Evolutionary conservation across 2,113 vertebrate species (phyloP), one percentile per base, ranked within the genome.

Genomic region (Aphyosemion australe): DNA sequence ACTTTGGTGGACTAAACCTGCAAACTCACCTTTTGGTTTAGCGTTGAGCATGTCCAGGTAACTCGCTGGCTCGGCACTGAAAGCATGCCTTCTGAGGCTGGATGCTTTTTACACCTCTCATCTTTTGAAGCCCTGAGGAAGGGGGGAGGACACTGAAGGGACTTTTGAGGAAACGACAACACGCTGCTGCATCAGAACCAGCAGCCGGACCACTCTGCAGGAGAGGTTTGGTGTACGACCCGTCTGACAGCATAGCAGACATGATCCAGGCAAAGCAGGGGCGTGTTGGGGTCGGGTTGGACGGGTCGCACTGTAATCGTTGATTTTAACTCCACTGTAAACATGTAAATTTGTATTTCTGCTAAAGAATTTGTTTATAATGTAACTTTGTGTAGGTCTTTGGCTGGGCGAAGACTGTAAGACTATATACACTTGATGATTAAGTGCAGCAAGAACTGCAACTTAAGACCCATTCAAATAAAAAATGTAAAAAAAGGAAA

Each of bases 321-420:
- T 74, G 72, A 86, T 90, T 89, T 91, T 87, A 91, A 91, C 80
- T 80, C 79, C 83, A 85, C 73, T 91, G 89, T 91, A 89, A 84
- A 91, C 82, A 81, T 91, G 90, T 91, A 92, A 78, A 92, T 87
- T 89, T 92, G 89, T 92, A 88, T 87, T 88, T 89, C 87, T 84
- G 88, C 86, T 79, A 90, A 89, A 85, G 77, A 84, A 88, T 88
- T 88, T 85, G 85, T 91, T 91, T 89, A 89, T 88, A 88, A 88
- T 80, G 82, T 87, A 87, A 85, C 62, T 72, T 72, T 86, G 84
- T 87, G 65, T 82, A 76, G 87, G 83, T 85, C 75, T 87, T 85
- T 82, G 84, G 72, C 75, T 80, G 79, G 74, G 82, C 72, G 74
- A 70, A 86, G 79, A 87, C 86, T 80, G 82, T 78, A 65, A 75